phyloP scores from a whole-genome alignment of 2,797 vertebrate species.

The Amazonetta brasiliensis region DNA sequence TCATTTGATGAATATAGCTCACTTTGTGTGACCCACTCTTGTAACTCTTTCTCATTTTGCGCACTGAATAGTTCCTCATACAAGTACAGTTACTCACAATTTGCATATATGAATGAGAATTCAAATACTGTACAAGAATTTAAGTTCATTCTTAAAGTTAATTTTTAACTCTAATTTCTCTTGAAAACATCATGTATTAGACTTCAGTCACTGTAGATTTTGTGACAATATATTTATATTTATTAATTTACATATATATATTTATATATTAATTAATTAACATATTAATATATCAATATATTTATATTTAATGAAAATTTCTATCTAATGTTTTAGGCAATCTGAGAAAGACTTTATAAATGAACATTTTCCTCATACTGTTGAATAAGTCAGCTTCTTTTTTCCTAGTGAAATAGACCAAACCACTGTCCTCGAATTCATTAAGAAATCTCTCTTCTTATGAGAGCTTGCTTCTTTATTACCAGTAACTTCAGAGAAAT shows the following conservation, averaged over 20 bases:
- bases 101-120: background rate
- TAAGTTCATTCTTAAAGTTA: background rate
- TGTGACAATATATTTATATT: background rate
- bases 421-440: background rate
- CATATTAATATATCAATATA: background rate
- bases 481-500: background rate
- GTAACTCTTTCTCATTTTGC: background rate
- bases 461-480: background rate
- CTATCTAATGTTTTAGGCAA: background rate
- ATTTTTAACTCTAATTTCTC: background rate
- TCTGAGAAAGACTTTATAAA: background rate
- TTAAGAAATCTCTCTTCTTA: background rate
- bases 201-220: background rate
- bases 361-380: background rate
- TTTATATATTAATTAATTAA: background rate
- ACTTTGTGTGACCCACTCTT: background rate
- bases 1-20: conserved; percentile 57
- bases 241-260: background rate
- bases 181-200: background rate
- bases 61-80: background rate
- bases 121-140: background rate
- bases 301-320: background rate
- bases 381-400: background rate
- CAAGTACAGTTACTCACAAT: background rate
- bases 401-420: background rate